These are phyloP conservation scores for Eupithecia tripunctaria DNA, from an alignment of 2,888 invertebrate genomes.

Conservation along the genomic window DNA sequence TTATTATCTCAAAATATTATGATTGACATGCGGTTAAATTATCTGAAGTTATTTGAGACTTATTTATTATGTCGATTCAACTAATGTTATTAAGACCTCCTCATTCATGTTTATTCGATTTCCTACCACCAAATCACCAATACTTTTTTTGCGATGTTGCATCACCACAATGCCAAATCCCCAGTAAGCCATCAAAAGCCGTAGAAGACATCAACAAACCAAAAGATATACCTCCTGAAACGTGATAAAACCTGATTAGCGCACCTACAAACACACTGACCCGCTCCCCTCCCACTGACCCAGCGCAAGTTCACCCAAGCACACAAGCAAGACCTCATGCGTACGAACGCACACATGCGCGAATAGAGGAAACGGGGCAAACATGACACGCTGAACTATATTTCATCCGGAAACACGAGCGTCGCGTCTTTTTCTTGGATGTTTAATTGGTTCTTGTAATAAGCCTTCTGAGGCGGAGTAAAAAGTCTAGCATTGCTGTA, in stretches of 20 bases:
- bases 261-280: constrained; percentile 78
- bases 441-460: constrained; percentile 17
- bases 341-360: constrained; percentile 47
- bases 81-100: too few species aligned
- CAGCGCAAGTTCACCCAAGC: constrained; percentile 48
- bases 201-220: constrained; percentile 17
- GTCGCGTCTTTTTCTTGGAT: constrained; percentile 48
- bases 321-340: constrained; percentile 43
- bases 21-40: too few species aligned
- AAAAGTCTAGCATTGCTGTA: not conserved
- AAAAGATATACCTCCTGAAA: constrained; percentile 41
- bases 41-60: too few species aligned
- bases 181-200: not conserved
- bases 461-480: not conserved
- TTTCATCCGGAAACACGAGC: constrained; percentile 47
- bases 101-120: not conserved
- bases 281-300: constrained; percentile 60
- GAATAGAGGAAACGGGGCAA: constrained; percentile 51
- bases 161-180: too few species aligned
- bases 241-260: constrained; percentile 65
- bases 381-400: constrained; percentile 57
- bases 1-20: too few species aligned
- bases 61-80: too few species aligned
- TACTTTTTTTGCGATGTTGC: too few species aligned
- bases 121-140: not conserved